A percentile compares a stretch with the other conserved stretches of the same genome.
Conservation (phyloP, 1,140 invertebrate genomes). For the Schlechtendalia chinensis region DNA sequence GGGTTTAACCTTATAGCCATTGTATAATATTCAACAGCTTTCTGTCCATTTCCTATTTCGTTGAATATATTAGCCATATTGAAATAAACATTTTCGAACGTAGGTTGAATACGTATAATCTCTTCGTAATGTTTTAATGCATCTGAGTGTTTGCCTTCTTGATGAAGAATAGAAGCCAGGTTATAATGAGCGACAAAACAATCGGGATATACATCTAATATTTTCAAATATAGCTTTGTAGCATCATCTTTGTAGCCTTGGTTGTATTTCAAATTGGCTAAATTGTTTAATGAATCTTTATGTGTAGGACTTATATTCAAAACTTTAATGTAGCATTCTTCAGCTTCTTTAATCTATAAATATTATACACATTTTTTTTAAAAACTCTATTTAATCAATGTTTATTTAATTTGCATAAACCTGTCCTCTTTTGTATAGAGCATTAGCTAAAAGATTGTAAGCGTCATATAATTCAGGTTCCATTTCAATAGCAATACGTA, state of each 20-base stretch:
- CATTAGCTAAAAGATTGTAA: constrained; percentile 98
- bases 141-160: constrained; percentile 95
- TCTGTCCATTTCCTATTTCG: constrained; percentile 96
- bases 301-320: constrained; percentile 90
- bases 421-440: constrained; percentile 95
- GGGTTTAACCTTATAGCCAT: no score
- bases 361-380: no score
- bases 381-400: no score
- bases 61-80: constrained; percentile 91
- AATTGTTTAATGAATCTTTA: constrained; percentile 97
- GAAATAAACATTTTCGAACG: constrained; percentile 39
- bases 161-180: constrained; percentile 94
- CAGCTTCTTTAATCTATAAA: constrained; percentile 82
- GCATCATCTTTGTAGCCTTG: constrained; percentile 97
- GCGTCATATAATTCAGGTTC: constrained; percentile 99
- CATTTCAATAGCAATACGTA: constrained; percentile 92
- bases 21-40: constrained; percentile 93
- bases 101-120: constrained; percentile 68
- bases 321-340: no score
- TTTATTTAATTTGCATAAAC: constrained; percentile 53
- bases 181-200: constrained; percentile 99
- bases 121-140: constrained; percentile 98
- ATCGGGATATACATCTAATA: constrained; percentile 91
- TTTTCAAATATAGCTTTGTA: constrained; percentile 88
- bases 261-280: no score